Evolutionary conservation across 1,140 invertebrate genomes (phyloP).

Genomic region (Dolichoris vasculosae): DNA sequence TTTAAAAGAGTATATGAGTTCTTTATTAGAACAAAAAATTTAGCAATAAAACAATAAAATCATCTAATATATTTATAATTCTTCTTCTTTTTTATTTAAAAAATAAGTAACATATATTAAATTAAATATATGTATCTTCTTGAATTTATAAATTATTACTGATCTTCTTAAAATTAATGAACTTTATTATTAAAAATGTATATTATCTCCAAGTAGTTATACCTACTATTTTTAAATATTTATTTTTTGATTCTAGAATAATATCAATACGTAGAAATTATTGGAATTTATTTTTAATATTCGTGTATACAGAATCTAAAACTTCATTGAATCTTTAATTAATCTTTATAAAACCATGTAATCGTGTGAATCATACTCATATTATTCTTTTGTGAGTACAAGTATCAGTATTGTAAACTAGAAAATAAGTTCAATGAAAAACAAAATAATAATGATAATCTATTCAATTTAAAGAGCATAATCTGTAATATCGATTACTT

Average conservation of each 20-base stretch:
- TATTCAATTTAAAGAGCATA: background rate
- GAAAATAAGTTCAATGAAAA: background rate
- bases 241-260: no score
- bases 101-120: background rate
- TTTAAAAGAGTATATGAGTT: no score
- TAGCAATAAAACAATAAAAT: no score
- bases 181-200: background rate
- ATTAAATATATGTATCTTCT: background rate
- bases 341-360: background rate
- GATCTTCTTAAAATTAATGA: background rate
- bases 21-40: no score
- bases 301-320: background rate
- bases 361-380: background rate
- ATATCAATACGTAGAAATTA: no score
- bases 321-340: background rate
- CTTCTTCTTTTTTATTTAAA: background rate
- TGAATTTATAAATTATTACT: background rate
- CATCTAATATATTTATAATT: background rate
- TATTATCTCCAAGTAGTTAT: background rate
- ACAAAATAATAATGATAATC: background rate
- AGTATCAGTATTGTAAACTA: background rate
- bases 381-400: background rate
- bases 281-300: background rate
- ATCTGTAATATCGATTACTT: background rate
- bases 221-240: no score